Conservation (phyloP, 2,888 invertebrate species). For the Tenthredo amoena region DNA sequence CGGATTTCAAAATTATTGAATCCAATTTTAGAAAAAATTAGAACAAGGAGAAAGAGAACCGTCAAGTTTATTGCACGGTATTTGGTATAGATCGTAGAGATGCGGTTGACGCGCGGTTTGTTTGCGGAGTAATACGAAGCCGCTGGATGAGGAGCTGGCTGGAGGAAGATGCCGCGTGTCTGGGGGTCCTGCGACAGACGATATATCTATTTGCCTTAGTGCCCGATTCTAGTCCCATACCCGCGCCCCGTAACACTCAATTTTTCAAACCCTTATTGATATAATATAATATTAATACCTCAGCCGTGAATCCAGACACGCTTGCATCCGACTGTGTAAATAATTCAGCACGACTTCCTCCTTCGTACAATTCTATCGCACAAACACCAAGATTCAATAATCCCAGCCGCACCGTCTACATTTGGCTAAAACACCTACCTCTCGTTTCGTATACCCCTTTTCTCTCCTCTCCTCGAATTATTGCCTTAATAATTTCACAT, state of each 20-base stretch:
- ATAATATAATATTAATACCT: conserved; percentile 74
- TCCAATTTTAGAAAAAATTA: not conserved
- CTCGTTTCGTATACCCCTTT: not conserved
- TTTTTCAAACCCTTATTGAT: conserved; percentile 68
- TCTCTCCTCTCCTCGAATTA: not conserved
- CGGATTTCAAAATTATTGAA: not conserved
- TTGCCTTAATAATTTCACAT: not conserved
- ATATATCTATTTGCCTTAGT: conserved; percentile 65
- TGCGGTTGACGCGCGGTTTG: conserved; percentile 61
- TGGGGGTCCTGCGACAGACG: not conserved
- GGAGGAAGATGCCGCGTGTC: conserved; percentile 9
- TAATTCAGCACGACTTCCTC: conserved; percentile 14
- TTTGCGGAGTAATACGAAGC: conserved; percentile 76
- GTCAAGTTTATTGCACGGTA: not conserved
- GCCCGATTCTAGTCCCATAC: conserved; percentile 2
- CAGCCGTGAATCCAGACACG: conserved; percentile 70
- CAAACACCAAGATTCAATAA: too few relatives aligned
- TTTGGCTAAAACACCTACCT: too few relatives aligned
- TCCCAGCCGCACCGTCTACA: too few relatives aligned
- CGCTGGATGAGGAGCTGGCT: conserved; percentile 58
- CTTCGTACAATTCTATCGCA: too few relatives aligned
- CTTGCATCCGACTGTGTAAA: conserved; percentile 6
- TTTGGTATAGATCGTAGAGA: not conserved
- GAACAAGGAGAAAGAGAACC: not conserved
- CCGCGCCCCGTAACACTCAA: conserved; percentile 58